These are phyloP conservation scores for Drosophila burlai DNA, from an alignment of 1,140 invertebrate genomes.

Conservation along the genomic window DNA sequence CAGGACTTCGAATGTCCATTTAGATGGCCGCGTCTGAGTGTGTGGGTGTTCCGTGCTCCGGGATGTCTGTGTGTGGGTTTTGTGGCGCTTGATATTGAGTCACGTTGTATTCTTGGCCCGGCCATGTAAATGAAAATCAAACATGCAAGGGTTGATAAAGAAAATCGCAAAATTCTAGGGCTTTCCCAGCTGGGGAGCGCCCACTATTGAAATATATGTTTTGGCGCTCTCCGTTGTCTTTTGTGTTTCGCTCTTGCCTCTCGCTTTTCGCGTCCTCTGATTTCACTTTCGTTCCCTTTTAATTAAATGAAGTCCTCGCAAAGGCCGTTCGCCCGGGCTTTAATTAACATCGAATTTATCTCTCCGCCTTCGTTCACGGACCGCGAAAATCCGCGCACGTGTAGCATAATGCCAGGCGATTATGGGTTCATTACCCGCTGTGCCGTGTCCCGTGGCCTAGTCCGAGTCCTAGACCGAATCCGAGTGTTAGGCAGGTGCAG, in stretches of 20 bases:
- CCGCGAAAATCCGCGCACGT: slow-evolving; percentile 54
- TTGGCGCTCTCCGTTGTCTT: slow-evolving; percentile 51
- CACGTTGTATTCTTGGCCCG: slow-evolving; percentile 81
- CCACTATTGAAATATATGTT: slow-evolving; percentile 82
- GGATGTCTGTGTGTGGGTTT: slow-evolving; percentile 3
- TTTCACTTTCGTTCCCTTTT: slow-evolving; percentile 70
- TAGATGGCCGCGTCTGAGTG: slow-evolving; percentile 38
- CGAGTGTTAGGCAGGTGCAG: slow-evolving; percentile 14
- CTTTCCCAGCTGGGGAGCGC: slow-evolving; percentile 54
- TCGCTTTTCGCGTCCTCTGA: slow-evolving; percentile 52
- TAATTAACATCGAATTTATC: slow-evolving; percentile 80
- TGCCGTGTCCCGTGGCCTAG: slow-evolving; percentile 38
- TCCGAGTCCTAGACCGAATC: slow-evolving; percentile 21
- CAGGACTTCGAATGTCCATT: slow-evolving; percentile 81
- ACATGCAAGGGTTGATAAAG: slow-evolving; percentile 85
- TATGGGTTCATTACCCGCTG: slow-evolving; percentile 79
- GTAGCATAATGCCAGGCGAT: slow-evolving; percentile 68
- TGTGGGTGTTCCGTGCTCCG: slow-evolving; percentile 7
- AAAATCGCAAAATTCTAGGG: slow-evolving; percentile 76
- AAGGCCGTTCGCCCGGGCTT: slow-evolving; percentile 38
- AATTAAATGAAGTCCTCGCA: slow-evolving; percentile 71
- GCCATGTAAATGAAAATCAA: slow-evolving; percentile 85
- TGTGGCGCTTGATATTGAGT: slow-evolving; percentile 65
- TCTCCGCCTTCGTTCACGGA: slow-evolving; percentile 47
- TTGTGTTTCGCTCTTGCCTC: slow-evolving; percentile 21